Percentiles rank a stretch among this genome's conserved stretches.
Conservation (phyloP, 2,888 invertebrate species). For the Andrena minutula region DNA sequence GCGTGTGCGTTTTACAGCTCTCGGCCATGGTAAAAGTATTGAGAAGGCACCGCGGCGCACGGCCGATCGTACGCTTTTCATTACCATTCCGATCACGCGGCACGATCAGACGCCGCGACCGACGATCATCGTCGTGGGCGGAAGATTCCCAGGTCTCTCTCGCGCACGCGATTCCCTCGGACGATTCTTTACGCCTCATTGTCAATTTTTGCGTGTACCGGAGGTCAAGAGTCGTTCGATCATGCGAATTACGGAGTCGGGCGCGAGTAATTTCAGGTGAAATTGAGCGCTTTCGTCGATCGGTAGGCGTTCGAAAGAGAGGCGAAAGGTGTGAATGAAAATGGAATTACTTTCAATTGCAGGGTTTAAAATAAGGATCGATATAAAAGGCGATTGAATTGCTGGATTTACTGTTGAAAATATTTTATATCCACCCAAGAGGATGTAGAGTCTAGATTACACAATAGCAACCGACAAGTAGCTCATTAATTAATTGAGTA, state of each 20-base stretch:
- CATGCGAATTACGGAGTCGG: constrained; percentile 11
- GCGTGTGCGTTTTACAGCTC: constrained; percentile 69
- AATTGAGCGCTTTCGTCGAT: too few species aligned
- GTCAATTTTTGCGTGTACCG: neutral
- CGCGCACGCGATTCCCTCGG: constrained; percentile 7
- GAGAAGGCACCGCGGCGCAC: constrained; percentile 54
- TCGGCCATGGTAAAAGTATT: constrained; percentile 74
- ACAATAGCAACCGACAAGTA: neutral
- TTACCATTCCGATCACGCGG: constrained; percentile 66
- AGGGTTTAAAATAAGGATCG: too few species aligned
- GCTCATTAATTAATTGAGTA: neutral
- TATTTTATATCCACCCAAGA: neutral
- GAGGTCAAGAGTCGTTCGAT: constrained; percentile 3
- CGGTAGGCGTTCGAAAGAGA: too few species aligned
- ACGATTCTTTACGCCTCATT: neutral
- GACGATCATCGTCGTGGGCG: constrained; percentile 41
- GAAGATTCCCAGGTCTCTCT: constrained; percentile 27
- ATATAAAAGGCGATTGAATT: too few species aligned
- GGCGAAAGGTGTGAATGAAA: too few species aligned
- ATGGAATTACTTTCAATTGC: too few species aligned
- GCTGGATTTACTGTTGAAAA: neutral
- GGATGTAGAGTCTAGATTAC: neutral
- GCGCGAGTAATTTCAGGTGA: constrained; percentile 1
- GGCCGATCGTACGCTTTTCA: constrained; percentile 53
- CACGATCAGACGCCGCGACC: constrained; percentile 48